Evolutionary conservation across 2,888 invertebrate species (phyloP), one percentile per base, ranked within the genome.

Genomic region (Phalera bucephala): DNA sequence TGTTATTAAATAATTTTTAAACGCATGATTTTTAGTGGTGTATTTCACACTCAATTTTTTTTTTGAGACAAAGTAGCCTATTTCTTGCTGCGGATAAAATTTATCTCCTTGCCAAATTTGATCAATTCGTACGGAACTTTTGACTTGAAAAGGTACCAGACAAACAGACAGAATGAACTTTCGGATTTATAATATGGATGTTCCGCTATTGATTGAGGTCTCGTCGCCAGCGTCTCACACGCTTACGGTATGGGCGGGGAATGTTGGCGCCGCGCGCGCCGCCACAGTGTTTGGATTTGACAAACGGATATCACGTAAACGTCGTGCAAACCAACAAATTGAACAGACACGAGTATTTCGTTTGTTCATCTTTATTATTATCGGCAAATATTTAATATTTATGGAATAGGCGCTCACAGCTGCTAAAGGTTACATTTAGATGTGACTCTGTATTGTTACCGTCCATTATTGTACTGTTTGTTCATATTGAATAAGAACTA

Each of bases 251-350:
- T 52, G 45, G 55, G 56, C 53, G 54, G 65, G 62, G 67, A 71
- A 72, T 73, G 70, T 71, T 72, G 83, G 86, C 85, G 86, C 86
- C 84, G 64, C 59, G 52, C 51, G 56, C 54, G 50, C 50, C 61
- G 46, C 47, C 45, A 62, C 55, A 52, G 52, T 79, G 68, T 75
- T 80, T 79, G 58, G 52, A 57, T 73, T 72, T 64, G 62, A 63
- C 72, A 53, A 62, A 69, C 71, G 76, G 74, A 80, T 74, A 71
- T 69, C 72, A 67, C 72, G 69, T 75, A 66, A 52, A 52, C 60
- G 48, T 45, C 62, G 54, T 45, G 74, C 65, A 73, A 74, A 80
- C 77, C 63, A 61, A 57, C 56, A 74, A 74, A 81, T 64, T 65
- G 68, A 63, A 65, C 45, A 55, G 68, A 79, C 78, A 80, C 80